A percentile compares a stretch with the other conserved stretches of the same genome.
Conservation (phyloP, 2,113 vertebrate genomes). For the Poicephalus gulielmi region DNA sequence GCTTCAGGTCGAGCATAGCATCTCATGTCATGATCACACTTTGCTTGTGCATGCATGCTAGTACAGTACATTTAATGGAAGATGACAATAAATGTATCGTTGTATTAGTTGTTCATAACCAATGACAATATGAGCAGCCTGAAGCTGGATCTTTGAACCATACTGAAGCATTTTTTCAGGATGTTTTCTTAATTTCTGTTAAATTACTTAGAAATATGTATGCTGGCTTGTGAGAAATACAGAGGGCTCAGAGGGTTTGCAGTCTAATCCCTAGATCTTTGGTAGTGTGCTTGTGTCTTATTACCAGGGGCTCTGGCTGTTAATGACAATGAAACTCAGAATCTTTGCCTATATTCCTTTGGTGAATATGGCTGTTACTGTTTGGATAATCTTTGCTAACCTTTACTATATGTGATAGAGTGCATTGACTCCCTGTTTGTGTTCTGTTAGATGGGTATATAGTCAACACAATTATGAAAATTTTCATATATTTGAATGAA, state of each 20-base stretch:
- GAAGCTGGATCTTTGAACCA: not conserved
- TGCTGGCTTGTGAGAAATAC: not conserved
- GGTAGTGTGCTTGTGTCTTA: not conserved
- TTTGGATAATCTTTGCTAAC: not conserved
- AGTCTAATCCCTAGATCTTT: not conserved
- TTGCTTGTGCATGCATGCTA: not conserved
- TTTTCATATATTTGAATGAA: not conserved
- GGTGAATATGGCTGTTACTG: not conserved
- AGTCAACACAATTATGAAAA: not conserved
- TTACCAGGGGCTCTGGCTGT: not conserved
- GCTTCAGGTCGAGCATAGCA: not conserved
- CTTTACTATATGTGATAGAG: not conserved
- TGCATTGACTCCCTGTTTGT: not conserved
- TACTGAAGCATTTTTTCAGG: not conserved
- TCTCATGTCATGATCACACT: not conserved
- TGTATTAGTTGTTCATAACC: not conserved
- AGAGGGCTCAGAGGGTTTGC: not conserved
- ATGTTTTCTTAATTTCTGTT: not conserved
- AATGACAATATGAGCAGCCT: not conserved
- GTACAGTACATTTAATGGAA: not conserved
- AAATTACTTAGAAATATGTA: not conserved
- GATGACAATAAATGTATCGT: not conserved
- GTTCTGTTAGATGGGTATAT: not conserved
- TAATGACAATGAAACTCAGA: not conserved
- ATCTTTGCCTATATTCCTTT: not conserved